Percentiles rank a stretch among this genome's conserved stretches.
phyloP scores from a whole-genome alignment of 2,888 invertebrate genomes.

The Lycaena phlaeas region DNA sequence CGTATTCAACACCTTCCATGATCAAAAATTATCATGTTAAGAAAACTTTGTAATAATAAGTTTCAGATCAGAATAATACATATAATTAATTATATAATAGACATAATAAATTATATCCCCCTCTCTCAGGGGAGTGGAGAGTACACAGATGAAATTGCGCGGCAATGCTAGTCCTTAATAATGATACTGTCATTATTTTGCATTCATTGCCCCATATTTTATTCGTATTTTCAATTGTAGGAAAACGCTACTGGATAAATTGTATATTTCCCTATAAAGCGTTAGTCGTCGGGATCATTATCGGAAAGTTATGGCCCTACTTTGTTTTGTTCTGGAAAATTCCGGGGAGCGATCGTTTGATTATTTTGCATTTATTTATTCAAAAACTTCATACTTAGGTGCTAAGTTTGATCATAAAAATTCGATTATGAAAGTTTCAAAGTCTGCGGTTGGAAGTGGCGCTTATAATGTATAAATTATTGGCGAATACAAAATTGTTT shows the following conservation, averaged over 20 bases:
- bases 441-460: conserved; percentile 11
- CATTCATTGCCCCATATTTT: no score
- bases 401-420: conserved; percentile 19
- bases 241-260: not conserved
- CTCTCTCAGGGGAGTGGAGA: no score
- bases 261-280: not conserved
- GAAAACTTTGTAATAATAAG: no score
- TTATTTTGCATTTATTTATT: conserved; percentile 19
- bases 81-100: no score
- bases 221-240: not conserved
- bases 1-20: no score
- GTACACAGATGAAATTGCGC: no score
- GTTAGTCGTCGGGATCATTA: not conserved
- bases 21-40: no score
- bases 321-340: not conserved
- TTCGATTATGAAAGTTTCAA: conserved; percentile 17
- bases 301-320: conserved; percentile 7
- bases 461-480: not conserved
- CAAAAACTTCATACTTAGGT: conserved; percentile 16
- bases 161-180: no score
- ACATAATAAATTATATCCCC: no score
- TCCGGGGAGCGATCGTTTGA: conserved; percentile 8
- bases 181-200: no score
- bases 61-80: no score
- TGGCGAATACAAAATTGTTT: not conserved